These are phyloP conservation scores for Mionectes macconnelli DNA, from an alignment of 2,113 vertebrate species.

Conservation along the genomic window DNA sequence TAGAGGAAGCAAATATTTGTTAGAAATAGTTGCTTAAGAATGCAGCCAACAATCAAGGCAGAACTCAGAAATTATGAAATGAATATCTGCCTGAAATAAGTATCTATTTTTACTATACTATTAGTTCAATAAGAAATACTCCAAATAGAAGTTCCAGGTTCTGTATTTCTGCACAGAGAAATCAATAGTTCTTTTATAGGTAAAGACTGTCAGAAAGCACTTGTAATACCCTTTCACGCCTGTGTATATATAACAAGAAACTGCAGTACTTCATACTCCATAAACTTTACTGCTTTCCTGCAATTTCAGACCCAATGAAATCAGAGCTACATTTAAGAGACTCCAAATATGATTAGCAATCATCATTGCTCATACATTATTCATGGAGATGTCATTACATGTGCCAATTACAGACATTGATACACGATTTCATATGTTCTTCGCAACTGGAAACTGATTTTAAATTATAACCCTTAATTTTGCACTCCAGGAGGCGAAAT, in stretches of 20 bases:
- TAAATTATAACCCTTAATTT: background rate
- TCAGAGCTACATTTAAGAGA: background rate
- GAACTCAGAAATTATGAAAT: background rate
- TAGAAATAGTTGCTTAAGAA: background rate
- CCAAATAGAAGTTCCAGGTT: background rate
- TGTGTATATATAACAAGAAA: background rate
- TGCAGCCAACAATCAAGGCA: background rate
- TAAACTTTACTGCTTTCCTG: background rate
- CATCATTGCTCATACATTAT: background rate
- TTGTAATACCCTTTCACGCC: background rate
- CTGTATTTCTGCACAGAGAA: background rate
- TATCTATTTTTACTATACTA: background rate
- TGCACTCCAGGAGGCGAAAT: background rate
- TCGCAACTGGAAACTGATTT: background rate
- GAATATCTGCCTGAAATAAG: background rate
- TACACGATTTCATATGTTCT: background rate
- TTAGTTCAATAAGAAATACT: background rate
- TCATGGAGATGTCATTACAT: background rate
- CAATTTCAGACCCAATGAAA: background rate
- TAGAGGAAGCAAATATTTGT: background rate
- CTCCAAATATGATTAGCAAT: conserved; percentile 2
- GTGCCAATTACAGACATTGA: background rate
- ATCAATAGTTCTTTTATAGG: background rate
- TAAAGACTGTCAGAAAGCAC: background rate
- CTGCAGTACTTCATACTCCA: background rate